Conservation (phyloP, 1,140 invertebrate genomes). For the Lepidurus apus region DNA sequence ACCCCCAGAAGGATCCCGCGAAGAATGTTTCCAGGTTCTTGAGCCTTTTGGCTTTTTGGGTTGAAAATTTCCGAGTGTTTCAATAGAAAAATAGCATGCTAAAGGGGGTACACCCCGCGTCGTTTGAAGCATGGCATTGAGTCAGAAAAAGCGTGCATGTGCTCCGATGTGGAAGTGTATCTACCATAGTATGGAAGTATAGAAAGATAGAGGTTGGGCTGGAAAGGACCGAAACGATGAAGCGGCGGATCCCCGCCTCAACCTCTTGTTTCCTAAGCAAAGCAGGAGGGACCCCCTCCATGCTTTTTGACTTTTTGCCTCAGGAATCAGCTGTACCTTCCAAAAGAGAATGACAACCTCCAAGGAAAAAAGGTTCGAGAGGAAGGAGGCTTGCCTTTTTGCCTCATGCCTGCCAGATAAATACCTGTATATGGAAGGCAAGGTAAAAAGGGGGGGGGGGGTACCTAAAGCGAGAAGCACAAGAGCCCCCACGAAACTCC, state of each 20-base stretch:
- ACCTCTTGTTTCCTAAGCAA: slow-evolving; percentile 18
- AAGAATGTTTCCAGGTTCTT: slow-evolving; percentile 22
- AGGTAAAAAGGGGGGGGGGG: not conserved
- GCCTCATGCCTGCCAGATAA: slow-evolving; percentile 4
- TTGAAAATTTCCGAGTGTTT: not conserved
- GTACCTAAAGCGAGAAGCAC: not conserved
- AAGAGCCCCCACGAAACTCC: not conserved
- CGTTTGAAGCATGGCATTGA: not conserved
- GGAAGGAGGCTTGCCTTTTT: not conserved
- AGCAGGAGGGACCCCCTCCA: slow-evolving; percentile 20
- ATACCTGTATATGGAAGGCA: slow-evolving; percentile 19
- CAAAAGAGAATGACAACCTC: slow-evolving; percentile 21
- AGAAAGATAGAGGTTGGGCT: not conserved
- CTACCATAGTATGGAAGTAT: not conserved
- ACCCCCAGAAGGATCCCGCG: not conserved
- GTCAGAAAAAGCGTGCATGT: slow-evolving; percentile 21
- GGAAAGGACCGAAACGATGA: not conserved
- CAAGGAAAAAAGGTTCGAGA: slow-evolving; percentile 4
- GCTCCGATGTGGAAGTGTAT: not conserved
- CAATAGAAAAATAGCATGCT: slow-evolving; percentile 1
- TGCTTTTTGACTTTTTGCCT: slow-evolving; percentile 22
- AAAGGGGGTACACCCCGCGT: slow-evolving; percentile 2
- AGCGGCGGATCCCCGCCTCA: slow-evolving; percentile 1
- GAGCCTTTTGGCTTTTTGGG: not conserved
- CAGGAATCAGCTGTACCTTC: slow-evolving; percentile 5